These are phyloP conservation scores for Triplophysa tibetana DNA, from an alignment of 2,113 vertebrate species.

Conservation along the genomic window DNA sequence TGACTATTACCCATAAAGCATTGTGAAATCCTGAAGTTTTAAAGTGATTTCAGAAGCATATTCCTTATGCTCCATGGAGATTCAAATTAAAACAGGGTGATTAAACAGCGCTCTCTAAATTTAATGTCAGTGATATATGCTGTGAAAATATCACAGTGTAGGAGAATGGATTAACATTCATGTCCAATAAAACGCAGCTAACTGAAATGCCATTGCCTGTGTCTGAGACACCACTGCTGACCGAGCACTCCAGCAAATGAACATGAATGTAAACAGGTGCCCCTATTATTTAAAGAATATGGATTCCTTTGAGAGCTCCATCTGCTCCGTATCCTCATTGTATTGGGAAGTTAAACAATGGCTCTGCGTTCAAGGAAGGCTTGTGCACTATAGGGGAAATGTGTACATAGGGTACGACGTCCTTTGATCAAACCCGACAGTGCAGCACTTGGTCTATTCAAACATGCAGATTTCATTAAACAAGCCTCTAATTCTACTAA, in stretches of 20 bases:
- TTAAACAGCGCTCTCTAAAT: background rate
- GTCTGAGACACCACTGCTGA: conserved; percentile 1
- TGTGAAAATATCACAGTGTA: conserved; percentile 18
- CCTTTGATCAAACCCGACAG: background rate
- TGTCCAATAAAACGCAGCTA: background rate
- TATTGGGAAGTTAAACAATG: conserved; percentile 42
- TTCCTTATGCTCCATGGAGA: background rate
- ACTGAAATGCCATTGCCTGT: conserved; percentile 9
- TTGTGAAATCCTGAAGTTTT: conserved; percentile 18
- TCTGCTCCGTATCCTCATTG: conserved; percentile 36
- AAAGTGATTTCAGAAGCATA: background rate
- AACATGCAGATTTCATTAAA: conserved; percentile 8
- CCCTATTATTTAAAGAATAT: conserved; percentile 31
- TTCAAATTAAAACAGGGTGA: background rate
- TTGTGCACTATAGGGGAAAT: conserved; percentile 22
- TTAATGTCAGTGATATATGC: conserved; percentile 5
- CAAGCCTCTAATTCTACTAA: background rate
- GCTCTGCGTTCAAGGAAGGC: conserved; percentile 18
- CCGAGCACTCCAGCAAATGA: background rate
- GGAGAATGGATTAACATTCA: background rate
- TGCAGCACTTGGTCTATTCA: background rate
- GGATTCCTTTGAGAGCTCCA: conserved; percentile 35
- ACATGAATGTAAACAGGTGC: conserved; percentile 45
- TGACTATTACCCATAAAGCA: background rate
- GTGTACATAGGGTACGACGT: background rate